These are phyloP conservation scores for Anhinga anhinga DNA, from an alignment of 2,113 vertebrate genomes.

Conservation along the genomic window DNA sequence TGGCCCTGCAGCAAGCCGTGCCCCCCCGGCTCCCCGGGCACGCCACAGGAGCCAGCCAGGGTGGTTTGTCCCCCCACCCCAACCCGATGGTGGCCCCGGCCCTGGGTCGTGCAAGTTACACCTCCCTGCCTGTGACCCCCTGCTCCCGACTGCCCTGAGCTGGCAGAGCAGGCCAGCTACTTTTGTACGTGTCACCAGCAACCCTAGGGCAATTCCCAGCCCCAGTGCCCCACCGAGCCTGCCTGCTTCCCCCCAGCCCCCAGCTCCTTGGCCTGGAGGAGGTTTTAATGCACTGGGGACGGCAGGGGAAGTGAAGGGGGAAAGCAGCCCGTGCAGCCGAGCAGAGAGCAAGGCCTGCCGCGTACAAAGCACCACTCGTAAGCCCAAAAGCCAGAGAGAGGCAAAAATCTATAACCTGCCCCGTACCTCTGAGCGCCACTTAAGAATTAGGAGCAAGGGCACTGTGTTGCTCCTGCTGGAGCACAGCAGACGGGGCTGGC, in stretches of 20 bases:
- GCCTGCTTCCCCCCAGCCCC: neutral
- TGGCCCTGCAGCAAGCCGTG: neutral
- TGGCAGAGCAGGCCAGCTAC: slow-evolving; percentile 3
- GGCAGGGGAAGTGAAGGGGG: neutral
- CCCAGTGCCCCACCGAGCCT: neutral
- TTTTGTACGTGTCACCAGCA: slow-evolving; percentile 38
- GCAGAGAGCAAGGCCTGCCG: neutral
- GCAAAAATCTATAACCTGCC: neutral
- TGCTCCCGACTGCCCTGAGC: neutral
- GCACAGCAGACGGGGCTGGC: neutral
- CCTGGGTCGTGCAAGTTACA: neutral
- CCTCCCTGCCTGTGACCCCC: neutral
- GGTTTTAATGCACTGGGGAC: neutral
- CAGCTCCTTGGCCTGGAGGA: neutral
- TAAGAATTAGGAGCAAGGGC: neutral
- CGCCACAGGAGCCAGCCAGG: neutral
- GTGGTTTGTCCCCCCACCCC: neutral
- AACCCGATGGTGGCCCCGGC: neutral
- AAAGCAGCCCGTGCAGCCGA: neutral
- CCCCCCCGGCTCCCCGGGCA: accelerated
- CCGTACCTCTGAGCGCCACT: neutral
- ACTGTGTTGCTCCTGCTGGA: neutral
- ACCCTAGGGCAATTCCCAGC: neutral
- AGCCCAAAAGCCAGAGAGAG: neutral
- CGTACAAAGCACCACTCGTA: neutral